Evolutionary conservation across 2,113 vertebrate species (phyloP).

Genomic region (Isichthys henryi): DNA sequence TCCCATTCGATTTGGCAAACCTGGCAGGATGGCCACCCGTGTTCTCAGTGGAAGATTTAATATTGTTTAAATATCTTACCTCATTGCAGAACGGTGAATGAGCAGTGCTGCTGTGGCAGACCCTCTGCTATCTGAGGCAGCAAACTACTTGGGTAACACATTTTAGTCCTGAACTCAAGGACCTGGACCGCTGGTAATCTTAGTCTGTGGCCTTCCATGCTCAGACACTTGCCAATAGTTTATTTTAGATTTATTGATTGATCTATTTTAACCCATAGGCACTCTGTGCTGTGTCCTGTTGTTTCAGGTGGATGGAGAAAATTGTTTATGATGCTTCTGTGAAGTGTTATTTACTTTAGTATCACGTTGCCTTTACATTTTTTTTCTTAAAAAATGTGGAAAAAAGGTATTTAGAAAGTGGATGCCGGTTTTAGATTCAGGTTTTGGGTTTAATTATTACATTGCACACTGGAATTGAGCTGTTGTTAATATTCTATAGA

Average conservation of each 20-base stretch:
- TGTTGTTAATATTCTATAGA: not conserved
- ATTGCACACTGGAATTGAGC: not conserved
- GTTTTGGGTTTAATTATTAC: not conserved
- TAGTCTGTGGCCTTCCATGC: not conserved
- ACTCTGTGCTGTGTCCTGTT: not conserved
- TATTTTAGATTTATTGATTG: constrained; percentile 6
- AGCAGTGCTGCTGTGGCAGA: not conserved
- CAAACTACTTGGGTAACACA: not conserved
- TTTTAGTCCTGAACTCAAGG: not conserved
- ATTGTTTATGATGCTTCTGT: not conserved
- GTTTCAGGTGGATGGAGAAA: not conserved
- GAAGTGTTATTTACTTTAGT: not conserved
- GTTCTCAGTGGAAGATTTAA: not conserved
- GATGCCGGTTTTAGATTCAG: not conserved
- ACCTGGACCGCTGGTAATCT: not conserved
- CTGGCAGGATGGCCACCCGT: not conserved
- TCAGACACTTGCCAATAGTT: not conserved
- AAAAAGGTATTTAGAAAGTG: not conserved
- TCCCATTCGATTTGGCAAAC: not conserved
- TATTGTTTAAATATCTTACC: not conserved
- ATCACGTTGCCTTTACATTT: not conserved
- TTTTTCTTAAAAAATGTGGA: not conserved
- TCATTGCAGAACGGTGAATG: not conserved
- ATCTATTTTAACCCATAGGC: not conserved
- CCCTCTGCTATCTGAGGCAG: not conserved